Base-by-base conservation (phyloP, 1,140 invertebrate genomes). In the Megathymus violae region DNA sequence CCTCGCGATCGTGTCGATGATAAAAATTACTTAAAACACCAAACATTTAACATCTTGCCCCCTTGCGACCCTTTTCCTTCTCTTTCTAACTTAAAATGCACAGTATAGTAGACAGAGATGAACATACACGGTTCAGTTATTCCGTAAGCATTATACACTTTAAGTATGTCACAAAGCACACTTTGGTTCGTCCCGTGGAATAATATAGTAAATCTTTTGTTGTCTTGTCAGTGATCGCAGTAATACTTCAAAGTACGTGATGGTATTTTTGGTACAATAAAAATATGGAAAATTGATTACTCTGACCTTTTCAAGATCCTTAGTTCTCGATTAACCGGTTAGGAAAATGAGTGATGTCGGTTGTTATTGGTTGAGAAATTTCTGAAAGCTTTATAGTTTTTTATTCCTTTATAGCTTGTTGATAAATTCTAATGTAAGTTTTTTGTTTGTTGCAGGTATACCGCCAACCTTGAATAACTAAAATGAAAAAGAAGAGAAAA, bases 21-120 rank as follows among this genome's bases (percentile, higher is more conserved):
- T 90, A 89, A 89, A 88, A 88, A 90, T 89, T 88, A 90, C 88
- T 90, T 90, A 90, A 89, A 88, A 87, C 86, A 86, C 88, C 82
- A 87, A 87, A 83, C 86, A 86, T 90, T 90, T 89, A 89, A 88
- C 85, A 82, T 84, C 58, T 67, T 77, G 80, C 78, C 83, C 76
- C 81, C 64, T 63, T 40, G 58, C 60, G 76, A 74, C 70, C 64
- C 64, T 71, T 46, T 34, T 36, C 72, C 52, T 34, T 85, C 79
- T 54, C 70, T 67, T 19, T 85, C 78, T 7, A 69, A 67, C 80
- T 44, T 22, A 4, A 15, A 15, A 56, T 11, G 19, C 54, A 46
- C 25, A 52, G 51, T 62, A 69, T 36, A 48, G 51, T 22, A 44
- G 60, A 82, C 65, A 48, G 80, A 76, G 80, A 79, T 43, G 67